Conservation (phyloP, 2,888 invertebrate genomes). For the Drosophila histrio region DNA sequence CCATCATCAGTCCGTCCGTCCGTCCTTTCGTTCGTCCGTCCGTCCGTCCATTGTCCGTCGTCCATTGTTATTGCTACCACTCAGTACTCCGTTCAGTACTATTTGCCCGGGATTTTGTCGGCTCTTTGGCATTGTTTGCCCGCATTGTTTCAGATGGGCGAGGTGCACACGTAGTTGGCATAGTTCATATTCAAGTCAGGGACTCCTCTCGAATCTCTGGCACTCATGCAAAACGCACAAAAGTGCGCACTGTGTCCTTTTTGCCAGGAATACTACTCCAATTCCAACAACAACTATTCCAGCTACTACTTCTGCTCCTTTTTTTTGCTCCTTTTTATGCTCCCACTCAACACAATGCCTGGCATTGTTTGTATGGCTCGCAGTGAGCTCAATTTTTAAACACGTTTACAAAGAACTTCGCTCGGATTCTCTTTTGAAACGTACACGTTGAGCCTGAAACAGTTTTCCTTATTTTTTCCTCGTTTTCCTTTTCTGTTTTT, state of each 20-base stretch:
- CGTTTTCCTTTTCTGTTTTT: background rate
- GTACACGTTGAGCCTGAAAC: constrained; percentile 48
- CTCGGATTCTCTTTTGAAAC: constrained; percentile 46
- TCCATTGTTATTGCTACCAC: constrained; percentile 39
- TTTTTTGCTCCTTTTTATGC: background rate
- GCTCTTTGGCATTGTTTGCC: constrained; percentile 54
- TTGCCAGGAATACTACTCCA: constrained; percentile 13
- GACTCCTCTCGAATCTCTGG: constrained; percentile 48
- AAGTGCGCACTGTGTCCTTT: constrained; percentile 50
- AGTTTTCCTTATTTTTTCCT: constrained; percentile 9
- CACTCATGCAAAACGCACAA: constrained; percentile 62
- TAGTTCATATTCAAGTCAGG: constrained; percentile 61
- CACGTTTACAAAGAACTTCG: constrained; percentile 58
- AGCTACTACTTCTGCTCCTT: background rate
- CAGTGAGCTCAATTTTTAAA: constrained; percentile 55
- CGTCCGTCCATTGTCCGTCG: background rate
- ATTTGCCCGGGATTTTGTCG: constrained; percentile 49
- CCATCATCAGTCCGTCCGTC: background rate
- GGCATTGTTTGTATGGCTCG: constrained; percentile 47
- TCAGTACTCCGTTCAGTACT: constrained; percentile 10
- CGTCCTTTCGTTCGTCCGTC: background rate
- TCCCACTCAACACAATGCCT: constrained; percentile 32
- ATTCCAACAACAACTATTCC: constrained; percentile 14
- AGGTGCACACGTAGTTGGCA: constrained; percentile 56
- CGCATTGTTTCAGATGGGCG: constrained; percentile 54